These are phyloP conservation scores for Podargus strigoides DNA, from an alignment of 2,797 vertebrate species.

Conservation along the genomic window DNA sequence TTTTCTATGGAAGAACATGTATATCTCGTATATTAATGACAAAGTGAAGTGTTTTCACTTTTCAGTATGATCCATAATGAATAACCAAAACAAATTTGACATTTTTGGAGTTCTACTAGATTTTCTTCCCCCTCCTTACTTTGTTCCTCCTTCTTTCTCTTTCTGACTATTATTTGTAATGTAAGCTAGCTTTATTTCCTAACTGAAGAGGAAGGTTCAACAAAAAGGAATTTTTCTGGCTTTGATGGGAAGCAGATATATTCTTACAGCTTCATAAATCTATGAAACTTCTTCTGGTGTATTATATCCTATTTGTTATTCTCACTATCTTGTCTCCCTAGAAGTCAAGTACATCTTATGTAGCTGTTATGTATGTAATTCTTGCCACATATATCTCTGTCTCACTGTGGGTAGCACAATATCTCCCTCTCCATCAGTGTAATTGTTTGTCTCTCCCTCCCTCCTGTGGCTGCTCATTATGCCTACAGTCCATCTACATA, in stretches of 20 bases:
- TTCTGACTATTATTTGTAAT: background rate
- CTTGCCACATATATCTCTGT: background rate
- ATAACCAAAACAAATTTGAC: background rate
- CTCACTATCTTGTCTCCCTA: background rate
- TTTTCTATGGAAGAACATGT: background rate
- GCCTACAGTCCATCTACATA: slow-evolving; percentile 64
- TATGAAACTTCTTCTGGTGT: background rate
- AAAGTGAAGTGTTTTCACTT: background rate
- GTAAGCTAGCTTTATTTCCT: background rate
- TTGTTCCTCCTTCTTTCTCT: background rate
- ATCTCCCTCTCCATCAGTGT: slow-evolving; percentile 65
- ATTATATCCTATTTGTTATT: background rate
- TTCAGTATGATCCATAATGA: background rate
- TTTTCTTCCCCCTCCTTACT: background rate
- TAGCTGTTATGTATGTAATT: background rate
- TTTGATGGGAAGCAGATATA: background rate
- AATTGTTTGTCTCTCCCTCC: slow-evolving; percentile 67
- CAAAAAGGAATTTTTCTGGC: background rate
- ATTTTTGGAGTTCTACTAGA: background rate
- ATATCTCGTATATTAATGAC: background rate
- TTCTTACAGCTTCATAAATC: background rate
- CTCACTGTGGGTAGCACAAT: slow-evolving; percentile 30
- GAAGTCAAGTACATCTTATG: background rate
- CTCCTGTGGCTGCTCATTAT: slow-evolving; percentile 66
- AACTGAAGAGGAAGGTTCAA: background rate